Evolutionary conservation across 2,888 invertebrate species (phyloP).

Genomic region (Catocala sponsa): DNA sequence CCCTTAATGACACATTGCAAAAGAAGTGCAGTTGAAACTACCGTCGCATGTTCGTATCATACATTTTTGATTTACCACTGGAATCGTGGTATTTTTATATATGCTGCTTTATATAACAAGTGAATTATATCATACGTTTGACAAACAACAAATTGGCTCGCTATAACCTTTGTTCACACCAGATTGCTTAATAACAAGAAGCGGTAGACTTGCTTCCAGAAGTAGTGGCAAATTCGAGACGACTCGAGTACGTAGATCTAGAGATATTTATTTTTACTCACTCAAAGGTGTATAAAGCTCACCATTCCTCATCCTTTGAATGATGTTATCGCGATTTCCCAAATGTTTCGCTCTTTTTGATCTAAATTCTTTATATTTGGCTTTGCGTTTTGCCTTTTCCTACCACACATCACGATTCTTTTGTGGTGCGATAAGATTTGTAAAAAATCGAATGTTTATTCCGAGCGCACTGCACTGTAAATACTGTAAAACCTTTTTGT

Average conservation of each 20-base stretch:
- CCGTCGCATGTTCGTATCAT: slow-evolving; percentile 9
- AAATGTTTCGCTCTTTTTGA: slow-evolving; percentile 84
- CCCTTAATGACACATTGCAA: slow-evolving; percentile 5
- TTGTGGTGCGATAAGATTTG: slow-evolving; percentile 73
- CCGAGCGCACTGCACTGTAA: slow-evolving; percentile 54
- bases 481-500: slow-evolving; percentile 42
- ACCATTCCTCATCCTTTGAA: slow-evolving; percentile 82
- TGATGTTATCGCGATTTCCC: slow-evolving; percentile 82
- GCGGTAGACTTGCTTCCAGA: slow-evolving; percentile 27
- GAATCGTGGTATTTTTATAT: background rate
- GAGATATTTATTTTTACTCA: slow-evolving; percentile 75
- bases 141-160: too few species aligned
- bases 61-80: slow-evolving; percentile 2
- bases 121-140: background rate
- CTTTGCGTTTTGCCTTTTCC: slow-evolving; percentile 75
- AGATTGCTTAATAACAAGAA: slow-evolving; percentile 29
- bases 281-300: slow-evolving; percentile 81
- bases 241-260: slow-evolving; percentile 56
- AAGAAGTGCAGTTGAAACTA: slow-evolving; percentile 13
- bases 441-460: slow-evolving; percentile 72
- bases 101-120: background rate
- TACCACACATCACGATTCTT: slow-evolving; percentile 79
- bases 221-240: slow-evolving; percentile 23
- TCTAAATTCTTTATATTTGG: slow-evolving; percentile 82
- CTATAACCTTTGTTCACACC: too few species aligned